Base-by-base conservation (phyloP, 2,888 invertebrate genomes). In the Tetranychus truncatus region DNA sequence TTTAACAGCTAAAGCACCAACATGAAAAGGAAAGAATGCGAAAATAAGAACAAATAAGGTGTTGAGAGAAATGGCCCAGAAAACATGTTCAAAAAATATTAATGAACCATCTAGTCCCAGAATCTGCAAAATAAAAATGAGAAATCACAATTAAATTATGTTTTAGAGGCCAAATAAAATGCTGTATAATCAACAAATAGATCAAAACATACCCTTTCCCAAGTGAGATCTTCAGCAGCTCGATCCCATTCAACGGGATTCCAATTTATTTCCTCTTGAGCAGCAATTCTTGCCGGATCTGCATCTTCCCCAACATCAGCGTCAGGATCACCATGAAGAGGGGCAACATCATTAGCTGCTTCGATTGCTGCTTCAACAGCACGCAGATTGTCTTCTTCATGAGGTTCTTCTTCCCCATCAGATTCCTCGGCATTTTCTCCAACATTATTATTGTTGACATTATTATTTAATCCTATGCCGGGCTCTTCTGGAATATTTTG, bases 221-320 rank as follows among this genome's bases (percentile, higher is more conserved):
- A 99, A 0, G 97, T 99, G 45, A 99, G 84, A 82, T 99, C 99
- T 81, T 96, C 99, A 15, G 92, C 94, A 0, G 95, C 95, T 78
- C 95, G 86, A 82, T 97, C 96, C 95, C 95, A 97, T 81, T 96
- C 96, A 87, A 96, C 93, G 0, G 95, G 95, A 83, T 96, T 96
- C 95, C 96, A 96, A 81, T 95, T 95, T 77, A 88, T 78, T 15
- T 80, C 80, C 71, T 79, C 80, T 74, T 76, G 78, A 46, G 77
- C 80, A 7, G 75, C 78, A 11, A 69, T 78, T 44, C 71, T 76
- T 7, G 66, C 74, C 18, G 15, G 77, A 44, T 65, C 74, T 15
- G 65, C 76, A 21, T 71, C 75, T 21, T 55, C 77, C 44, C 45
- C 71, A 45, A 66, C 74, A n/a, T 45, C 73, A 34, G 66, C 76